Base-by-base conservation (phyloP, 2,888 invertebrate species). In the Flabesymbios commensalis region DNA sequence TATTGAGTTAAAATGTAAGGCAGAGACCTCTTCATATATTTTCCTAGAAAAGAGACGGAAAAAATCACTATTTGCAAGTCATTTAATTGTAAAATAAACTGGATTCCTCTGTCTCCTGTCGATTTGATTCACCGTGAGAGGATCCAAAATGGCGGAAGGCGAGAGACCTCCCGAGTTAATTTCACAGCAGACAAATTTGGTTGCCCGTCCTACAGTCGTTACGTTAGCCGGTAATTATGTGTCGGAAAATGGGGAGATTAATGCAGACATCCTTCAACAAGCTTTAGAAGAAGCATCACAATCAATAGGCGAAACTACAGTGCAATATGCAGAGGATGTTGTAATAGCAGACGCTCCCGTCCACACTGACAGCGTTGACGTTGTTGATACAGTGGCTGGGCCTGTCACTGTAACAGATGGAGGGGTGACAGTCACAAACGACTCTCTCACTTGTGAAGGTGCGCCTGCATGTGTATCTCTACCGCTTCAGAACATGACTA, bases 221-320 rank as follows among this genome's bases (percentile, higher is more conserved):
- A 59, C 51, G 26, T 47, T 63, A 5, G 33, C 56, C 29, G 55
- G 47, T n/a, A 47, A 28, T 14, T 36, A 43, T 29, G 59, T 54
- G 14, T 51, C 39, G 32, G 59, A 52, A n/a, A 51, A 39, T 32
- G 56, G 33, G 26, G 59, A 36, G 24, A 52, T 59, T 14, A 59
- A 43, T 54, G 59, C 59, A 32, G 78, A 78, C 49, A 74, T 78
- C 43, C 62, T 79, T 29, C 75, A 75, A 39, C 75, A 76, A 65
- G 78, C 78, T 22, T 64, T 80, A 17, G 76, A 70, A 31, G 78
- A 77, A 57, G 76, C 75, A 7, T 65, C 72, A 24, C 52, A 47
- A 45, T 28, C 45, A 2, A 33, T 41, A 3, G 61, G 33, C n/a
- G 57, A 63, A 45, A 47, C 56, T 22, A 54, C 39, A 24, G 58